phyloP scores from a whole-genome alignment of 2,797 vertebrate species.

The Semaprochilodus insignis region DNA sequence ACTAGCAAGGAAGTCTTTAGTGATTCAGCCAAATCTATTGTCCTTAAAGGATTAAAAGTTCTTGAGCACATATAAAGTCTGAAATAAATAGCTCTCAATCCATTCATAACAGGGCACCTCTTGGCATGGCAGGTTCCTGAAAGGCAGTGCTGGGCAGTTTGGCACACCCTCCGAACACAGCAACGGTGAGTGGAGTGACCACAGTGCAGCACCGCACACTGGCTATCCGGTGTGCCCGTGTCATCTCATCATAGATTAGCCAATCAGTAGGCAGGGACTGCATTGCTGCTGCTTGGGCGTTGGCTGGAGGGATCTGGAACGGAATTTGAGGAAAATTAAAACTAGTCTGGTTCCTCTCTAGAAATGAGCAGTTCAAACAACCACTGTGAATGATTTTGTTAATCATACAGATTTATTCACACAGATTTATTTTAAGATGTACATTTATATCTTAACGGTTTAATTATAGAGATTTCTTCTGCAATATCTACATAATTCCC shows the following conservation, averaged over 20 bases:
- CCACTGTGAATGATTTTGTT: too few species aligned
- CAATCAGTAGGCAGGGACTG: constrained; percentile 89
- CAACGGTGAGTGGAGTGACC: constrained; percentile 85
- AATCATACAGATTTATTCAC: too few species aligned
- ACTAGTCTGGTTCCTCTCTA: too few species aligned
- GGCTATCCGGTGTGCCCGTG: constrained; percentile 86
- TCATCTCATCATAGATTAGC: constrained; percentile 96
- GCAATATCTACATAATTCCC: too few species aligned
- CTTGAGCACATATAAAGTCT: not conserved
- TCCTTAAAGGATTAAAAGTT: not conserved
- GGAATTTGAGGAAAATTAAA: not conserved
- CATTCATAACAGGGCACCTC: constrained; percentile 63
- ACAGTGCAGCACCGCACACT: constrained; percentile 90
- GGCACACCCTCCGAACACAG: constrained; percentile 87
- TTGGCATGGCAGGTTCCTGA: constrained; percentile 75
- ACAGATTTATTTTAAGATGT: too few species aligned
- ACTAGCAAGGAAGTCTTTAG: not conserved
- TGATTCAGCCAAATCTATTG: not conserved
- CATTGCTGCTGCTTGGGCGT: constrained; percentile 79
- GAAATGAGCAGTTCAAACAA: too few species aligned
- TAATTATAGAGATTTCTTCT: too few species aligned
- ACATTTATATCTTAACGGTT: too few species aligned
- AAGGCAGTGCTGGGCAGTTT: constrained; percentile 81
- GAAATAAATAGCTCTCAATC: not conserved
- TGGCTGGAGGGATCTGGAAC: constrained; percentile 81